phyloP scores from a whole-genome alignment of 1,140 invertebrate genomes.

The Hycleus cichorii region DNA sequence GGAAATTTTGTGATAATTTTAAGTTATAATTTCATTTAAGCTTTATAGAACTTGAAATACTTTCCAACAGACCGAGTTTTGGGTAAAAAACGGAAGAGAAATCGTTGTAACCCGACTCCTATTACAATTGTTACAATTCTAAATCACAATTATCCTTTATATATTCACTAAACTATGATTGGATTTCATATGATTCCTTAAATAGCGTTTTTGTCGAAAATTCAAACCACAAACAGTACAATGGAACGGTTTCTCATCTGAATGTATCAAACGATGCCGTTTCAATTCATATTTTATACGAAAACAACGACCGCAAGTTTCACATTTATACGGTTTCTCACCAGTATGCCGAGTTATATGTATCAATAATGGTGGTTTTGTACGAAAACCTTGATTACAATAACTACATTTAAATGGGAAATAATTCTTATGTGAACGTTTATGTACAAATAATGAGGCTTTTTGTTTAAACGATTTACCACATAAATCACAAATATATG shows the following conservation, averaged over 20 bases:
- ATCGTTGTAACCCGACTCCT: background rate
- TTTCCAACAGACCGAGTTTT: background rate
- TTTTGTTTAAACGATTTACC: conserved; percentile 52
- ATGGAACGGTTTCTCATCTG: conserved; percentile 46
- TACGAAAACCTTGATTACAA: conserved; percentile 55
- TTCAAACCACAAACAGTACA: conserved; percentile 41
- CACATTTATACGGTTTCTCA: conserved; percentile 58
- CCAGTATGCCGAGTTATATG: conserved; percentile 58
- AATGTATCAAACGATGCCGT: conserved; percentile 46
- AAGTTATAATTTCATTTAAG: background rate
- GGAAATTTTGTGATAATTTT: background rate
- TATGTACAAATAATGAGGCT: conserved; percentile 48
- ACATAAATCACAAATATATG: conserved; percentile 51
- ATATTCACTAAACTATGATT: conserved; percentile 32
- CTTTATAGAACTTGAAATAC: background rate
- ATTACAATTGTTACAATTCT: background rate
- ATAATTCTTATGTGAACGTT: conserved; percentile 46
- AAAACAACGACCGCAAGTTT: conserved; percentile 46
- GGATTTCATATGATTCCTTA: conserved; percentile 43
- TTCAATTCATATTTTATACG: conserved; percentile 47
- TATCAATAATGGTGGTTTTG: conserved; percentile 48
- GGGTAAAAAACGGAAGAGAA: background rate
- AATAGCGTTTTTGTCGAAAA: conserved; percentile 45
- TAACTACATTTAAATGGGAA: conserved; percentile 53
- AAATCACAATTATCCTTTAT: background rate